Evolutionary conservation across 2,888 invertebrate species (phyloP).

Genomic region (Pyrocoelia pectoralis): DNA sequence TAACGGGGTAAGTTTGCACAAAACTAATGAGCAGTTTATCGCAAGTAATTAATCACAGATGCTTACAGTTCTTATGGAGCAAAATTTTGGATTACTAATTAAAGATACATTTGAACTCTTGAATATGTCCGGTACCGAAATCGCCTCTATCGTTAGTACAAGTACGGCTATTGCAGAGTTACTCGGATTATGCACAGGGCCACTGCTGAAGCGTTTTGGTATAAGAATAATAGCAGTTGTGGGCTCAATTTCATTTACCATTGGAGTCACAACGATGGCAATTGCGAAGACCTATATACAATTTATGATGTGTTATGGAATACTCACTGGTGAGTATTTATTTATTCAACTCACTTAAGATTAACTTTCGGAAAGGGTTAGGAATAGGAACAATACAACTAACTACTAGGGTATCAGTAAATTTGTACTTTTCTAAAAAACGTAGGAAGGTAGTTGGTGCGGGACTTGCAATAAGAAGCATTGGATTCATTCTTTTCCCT

Average conservation of each 20-base stretch:
- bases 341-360: too few relatives aligned
- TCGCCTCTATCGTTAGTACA: constrained; percentile 66
- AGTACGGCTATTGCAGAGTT: constrained; percentile 71
- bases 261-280: background rate
- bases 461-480: background rate
- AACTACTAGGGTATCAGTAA: background rate
- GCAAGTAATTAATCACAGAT: too few relatives aligned
- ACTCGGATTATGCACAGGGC: constrained; percentile 67
- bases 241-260: constrained; percentile 59
- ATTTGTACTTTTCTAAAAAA: background rate
- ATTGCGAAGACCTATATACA: background rate
- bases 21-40: too few relatives aligned
- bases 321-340: background rate
- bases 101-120: constrained; percentile 65
- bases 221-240: background rate
- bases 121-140: constrained; percentile 64
- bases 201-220: background rate
- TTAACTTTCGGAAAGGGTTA: too few relatives aligned
- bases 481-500: background rate
- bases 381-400: background rate
- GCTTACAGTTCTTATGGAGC: constrained; percentile 38
- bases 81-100: constrained; percentile 68
- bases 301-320: background rate
- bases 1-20: too few relatives aligned
- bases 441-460: background rate